Percentiles rank a stretch among this genome's conserved stretches.
phyloP scores from a whole-genome alignment of 1,140 invertebrate genomes.

The Cepaea nemoralis region DNA sequence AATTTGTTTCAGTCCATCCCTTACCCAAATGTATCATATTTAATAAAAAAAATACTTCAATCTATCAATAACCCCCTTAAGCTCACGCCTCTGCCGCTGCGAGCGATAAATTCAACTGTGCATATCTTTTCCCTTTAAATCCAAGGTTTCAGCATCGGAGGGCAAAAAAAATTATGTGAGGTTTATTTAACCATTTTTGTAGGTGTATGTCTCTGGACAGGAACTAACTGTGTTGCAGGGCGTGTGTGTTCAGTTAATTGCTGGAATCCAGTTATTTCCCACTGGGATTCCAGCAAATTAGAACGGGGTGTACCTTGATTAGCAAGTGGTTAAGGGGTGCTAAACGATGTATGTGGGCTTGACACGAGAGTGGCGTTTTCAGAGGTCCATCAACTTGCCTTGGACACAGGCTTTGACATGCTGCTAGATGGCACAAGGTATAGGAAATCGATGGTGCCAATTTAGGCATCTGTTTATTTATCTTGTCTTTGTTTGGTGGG shows the following conservation, averaged over 20 bases:
- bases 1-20: too few relatives aligned
- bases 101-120: background rate
- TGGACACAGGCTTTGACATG: too few relatives aligned
- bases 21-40: too few relatives aligned
- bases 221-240: background rate
- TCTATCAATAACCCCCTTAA: background rate
- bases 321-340: conserved; percentile 6
- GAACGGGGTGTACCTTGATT: conserved; percentile 15
- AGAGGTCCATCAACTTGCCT: too few relatives aligned
- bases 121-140: background rate
- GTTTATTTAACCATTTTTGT: conserved; percentile 2
- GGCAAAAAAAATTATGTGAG: background rate
- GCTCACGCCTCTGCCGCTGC: background rate
- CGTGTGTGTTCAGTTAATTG: conserved; percentile 8
- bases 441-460: too few relatives aligned
- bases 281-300: conserved; percentile 4
- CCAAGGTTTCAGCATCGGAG: background rate
- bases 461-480: too few relatives aligned
- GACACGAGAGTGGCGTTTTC: background rate
- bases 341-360: background rate
- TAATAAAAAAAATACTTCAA: too few relatives aligned
- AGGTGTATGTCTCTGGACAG: background rate
- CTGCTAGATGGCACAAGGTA: too few relatives aligned
- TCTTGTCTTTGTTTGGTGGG: too few relatives aligned
- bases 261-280: conserved; percentile 15